Evolutionary conservation across 2,797 vertebrate species (phyloP).

Genomic region (Menidia menidia): DNA sequence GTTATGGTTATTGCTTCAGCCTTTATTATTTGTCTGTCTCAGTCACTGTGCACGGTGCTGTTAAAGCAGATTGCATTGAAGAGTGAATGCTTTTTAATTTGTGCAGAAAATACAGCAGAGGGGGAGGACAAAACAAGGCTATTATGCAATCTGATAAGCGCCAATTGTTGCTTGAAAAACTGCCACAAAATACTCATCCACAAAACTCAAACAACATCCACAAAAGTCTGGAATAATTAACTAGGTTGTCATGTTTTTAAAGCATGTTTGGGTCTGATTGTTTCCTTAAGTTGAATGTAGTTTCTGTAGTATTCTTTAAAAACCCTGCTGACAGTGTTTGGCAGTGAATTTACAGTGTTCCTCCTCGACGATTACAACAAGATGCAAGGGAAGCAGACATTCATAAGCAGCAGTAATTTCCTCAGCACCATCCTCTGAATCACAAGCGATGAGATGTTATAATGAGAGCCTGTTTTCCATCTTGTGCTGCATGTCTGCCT

Average conservation of each 20-base stretch:
- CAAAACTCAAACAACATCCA: constrained; percentile 8
- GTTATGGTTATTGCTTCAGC: constrained; percentile 9
- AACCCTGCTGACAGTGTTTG: constrained; percentile 15
- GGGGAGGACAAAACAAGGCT: constrained; percentile 65
- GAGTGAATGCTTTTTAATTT: constrained; percentile 48
- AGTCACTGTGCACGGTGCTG: constrained; percentile 17
- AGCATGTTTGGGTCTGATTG: constrained; percentile 6
- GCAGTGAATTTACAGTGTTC: constrained; percentile 11
- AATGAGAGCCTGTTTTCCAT: constrained; percentile 71
- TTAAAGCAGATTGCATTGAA: constrained; percentile 22
- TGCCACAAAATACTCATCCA: constrained; percentile 20
- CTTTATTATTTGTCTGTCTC: constrained; percentile 9
- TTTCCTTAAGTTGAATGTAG: background rate
- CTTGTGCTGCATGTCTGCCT: constrained; percentile 33
- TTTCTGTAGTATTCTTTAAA: background rate
- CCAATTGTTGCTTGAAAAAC: constrained; percentile 30
- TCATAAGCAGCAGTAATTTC: constrained; percentile 68
- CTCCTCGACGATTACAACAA: constrained; percentile 24
- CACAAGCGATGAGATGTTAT: constrained; percentile 63
- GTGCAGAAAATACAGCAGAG: constrained; percentile 44
- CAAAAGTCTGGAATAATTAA: constrained; percentile 12
- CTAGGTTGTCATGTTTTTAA: background rate
- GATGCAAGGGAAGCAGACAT: constrained; percentile 62
- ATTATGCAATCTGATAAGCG: constrained; percentile 67
- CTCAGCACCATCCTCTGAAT: constrained; percentile 58